Percentiles rank a stretch among this genome's conserved stretches.
phyloP scores from a whole-genome alignment of 2,797 vertebrate genomes.

The Falco peregrinus region DNA sequence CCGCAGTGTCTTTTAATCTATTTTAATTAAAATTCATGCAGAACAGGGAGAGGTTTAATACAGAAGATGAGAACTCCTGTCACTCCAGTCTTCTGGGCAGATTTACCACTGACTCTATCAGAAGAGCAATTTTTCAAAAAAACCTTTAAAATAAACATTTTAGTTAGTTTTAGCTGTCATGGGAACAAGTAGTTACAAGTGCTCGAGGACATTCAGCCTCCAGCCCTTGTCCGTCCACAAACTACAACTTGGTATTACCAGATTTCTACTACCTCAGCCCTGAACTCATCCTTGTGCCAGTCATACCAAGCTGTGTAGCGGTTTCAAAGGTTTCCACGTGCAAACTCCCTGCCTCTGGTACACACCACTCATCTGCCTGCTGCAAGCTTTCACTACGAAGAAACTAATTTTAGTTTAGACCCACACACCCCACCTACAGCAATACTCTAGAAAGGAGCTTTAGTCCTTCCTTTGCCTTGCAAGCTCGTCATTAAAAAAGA shows the following conservation, averaged over 20 bases:
- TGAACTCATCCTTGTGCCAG: not conserved
- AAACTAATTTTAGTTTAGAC: not conserved
- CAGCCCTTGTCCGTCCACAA: not conserved
- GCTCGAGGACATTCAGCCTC: not conserved
- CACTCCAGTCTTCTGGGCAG: not conserved
- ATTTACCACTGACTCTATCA: not conserved
- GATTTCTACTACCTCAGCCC: not conserved
- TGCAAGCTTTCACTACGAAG: not conserved
- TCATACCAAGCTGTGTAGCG: not conserved
- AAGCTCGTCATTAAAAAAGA: not conserved
- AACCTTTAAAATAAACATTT: not conserved
- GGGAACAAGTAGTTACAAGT: not conserved
- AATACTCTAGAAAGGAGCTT: not conserved
- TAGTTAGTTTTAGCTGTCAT: not conserved
- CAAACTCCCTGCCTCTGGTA: not conserved
- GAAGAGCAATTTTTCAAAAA: rapidly evolving
- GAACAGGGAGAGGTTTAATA: not conserved
- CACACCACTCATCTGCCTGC: not conserved
- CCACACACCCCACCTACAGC: not conserved
- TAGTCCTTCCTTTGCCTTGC: not conserved
- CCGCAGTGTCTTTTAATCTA: not conserved
- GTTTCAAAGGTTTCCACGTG: not conserved
- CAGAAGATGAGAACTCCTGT: not conserved
- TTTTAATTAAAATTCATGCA: not conserved
- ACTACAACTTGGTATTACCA: not conserved